A percentile compares a stretch with the other conserved stretches of the same genome.
Evolutionary conservation across 1,140 invertebrate species (phyloP).

Genomic region (Calephelis virginiensis): DNA sequence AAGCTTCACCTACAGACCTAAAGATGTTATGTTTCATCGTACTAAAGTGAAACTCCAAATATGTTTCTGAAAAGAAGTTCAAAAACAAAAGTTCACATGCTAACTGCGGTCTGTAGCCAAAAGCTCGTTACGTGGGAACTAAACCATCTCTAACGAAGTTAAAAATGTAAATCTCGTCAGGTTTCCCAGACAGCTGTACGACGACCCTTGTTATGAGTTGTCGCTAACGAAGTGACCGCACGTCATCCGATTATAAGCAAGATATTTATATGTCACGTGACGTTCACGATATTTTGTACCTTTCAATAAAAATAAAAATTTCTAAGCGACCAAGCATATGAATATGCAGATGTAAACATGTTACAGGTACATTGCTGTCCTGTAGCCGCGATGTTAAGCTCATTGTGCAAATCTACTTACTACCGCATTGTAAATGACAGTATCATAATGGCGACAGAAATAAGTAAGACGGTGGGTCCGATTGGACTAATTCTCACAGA

Average conservation of each 20-base stretch:
- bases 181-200: conserved; percentile 13
- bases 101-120: conserved; percentile 7
- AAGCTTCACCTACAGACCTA: no score
- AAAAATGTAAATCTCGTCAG: conserved; percentile 18
- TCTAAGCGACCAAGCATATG: no score
- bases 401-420: no score
- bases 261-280: neutral
- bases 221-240: conserved; percentile 16
- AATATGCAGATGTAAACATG: no score
- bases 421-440: no score
- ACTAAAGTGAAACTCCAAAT: neutral
- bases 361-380: no score
- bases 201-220: conserved; percentile 18
- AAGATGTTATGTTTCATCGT: no score
- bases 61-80: neutral
- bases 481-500: no score
- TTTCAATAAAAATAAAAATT: no score
- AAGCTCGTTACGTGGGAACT: conserved; percentile 7
- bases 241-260: conserved; percentile 12
- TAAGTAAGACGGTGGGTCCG: no score
- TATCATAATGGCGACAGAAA: no score
- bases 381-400: no score
- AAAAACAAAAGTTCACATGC: neutral
- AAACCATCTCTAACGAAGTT: conserved; percentile 18
- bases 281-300: neutral